These are phyloP conservation scores for Littorina saxatilis DNA, from an alignment of 1,140 invertebrate genomes.

Conservation along the genomic window DNA sequence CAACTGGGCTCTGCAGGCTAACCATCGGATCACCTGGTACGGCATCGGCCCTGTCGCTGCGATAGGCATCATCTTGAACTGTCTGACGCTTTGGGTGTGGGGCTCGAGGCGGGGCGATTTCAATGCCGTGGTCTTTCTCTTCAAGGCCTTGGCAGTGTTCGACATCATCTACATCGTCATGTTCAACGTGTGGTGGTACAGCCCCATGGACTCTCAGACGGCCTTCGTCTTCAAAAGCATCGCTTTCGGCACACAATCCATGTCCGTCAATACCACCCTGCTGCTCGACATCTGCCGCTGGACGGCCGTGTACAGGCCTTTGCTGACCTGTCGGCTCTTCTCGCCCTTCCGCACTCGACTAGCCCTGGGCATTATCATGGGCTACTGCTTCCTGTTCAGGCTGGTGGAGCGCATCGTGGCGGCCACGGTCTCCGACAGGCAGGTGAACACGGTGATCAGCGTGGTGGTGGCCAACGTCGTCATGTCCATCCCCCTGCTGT, in stretches of 20 bases:
- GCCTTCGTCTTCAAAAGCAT: background rate
- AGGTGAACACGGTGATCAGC: background rate
- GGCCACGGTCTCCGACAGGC: no score
- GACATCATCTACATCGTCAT: background rate
- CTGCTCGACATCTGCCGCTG: background rate
- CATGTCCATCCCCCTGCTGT: background rate
- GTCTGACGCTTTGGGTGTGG: no score
- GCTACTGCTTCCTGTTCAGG: background rate
- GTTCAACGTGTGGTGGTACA: conserved; percentile 2
- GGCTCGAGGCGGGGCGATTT: no score
- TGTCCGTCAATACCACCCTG: background rate
- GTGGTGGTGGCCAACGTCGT: background rate
- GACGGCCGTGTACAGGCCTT: background rate
- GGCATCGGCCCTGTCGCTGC: no score
- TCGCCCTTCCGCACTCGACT: background rate
- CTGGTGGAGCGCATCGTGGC: no score
- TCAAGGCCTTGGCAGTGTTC: background rate
- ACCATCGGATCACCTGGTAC: no score
- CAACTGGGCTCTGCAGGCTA: no score
- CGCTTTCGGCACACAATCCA: background rate
- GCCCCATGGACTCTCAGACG: background rate
- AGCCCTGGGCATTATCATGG: background rate
- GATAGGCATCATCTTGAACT: no score
- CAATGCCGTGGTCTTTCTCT: background rate
- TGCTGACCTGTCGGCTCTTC: background rate